phyloP scores from a whole-genome alignment of 2,113 vertebrate genomes.

The Crotophaga sulcirostris region DNA sequence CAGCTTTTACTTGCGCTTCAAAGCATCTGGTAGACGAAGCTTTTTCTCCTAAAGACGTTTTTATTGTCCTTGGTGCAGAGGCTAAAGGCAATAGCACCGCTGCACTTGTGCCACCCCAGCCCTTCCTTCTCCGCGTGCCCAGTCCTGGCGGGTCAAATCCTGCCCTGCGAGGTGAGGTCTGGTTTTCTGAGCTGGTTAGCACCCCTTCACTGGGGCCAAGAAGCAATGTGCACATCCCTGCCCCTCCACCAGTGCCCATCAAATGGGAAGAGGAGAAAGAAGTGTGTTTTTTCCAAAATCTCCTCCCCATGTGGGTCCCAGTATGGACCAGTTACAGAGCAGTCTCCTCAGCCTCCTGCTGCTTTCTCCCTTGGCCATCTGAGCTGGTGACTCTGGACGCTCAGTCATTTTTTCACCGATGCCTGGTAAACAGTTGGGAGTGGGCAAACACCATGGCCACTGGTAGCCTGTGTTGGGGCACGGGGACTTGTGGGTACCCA shows the following conservation, averaged over 20 bases:
- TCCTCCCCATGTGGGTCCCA: neutral
- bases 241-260: neutral
- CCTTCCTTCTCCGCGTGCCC: neutral
- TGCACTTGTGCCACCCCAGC: conserved; percentile 12
- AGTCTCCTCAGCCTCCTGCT: neutral
- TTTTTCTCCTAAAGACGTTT: conserved; percentile 38
- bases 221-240: neutral
- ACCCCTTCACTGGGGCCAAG: neutral
- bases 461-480: too few relatives aligned
- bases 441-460: neutral
- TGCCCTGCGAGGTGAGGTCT: neutral
- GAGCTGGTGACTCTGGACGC: neutral
- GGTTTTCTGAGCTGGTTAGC: neutral
- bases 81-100: neutral
- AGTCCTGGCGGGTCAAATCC: neutral
- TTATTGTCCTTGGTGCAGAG: neutral
- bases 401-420: neutral
- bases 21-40: conserved; percentile 16
- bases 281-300: neutral
- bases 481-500: too few relatives aligned
- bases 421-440: neutral
- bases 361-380: neutral
- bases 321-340: neutral
- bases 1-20: conserved; percentile 60
- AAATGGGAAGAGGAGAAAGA: accelerated